Evolutionary conservation across 2,113 vertebrate species (phyloP).

Genomic region (Phalacrocorax pelagicus): DNA sequence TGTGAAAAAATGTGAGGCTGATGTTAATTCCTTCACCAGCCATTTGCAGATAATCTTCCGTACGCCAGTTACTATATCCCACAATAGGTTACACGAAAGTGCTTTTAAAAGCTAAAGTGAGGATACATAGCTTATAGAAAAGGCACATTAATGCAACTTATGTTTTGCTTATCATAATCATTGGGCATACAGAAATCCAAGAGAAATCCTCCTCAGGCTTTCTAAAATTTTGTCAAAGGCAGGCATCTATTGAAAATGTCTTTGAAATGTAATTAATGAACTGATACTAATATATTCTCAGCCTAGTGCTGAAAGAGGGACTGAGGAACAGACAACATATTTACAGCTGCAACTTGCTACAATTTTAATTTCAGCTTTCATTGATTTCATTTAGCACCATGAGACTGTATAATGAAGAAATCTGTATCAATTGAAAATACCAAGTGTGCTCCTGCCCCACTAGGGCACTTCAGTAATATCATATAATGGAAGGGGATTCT

Average conservation of each 20-base stretch:
- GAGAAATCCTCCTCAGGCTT: background rate
- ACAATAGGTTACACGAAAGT: background rate
- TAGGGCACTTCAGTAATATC: conserved; percentile 70
- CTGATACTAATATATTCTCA: background rate
- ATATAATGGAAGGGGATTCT: conserved; percentile 76
- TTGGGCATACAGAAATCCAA: background rate
- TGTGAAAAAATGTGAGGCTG: background rate
- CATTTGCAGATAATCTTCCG: background rate
- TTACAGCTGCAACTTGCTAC: conserved; percentile 43
- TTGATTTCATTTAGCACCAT: conserved; percentile 70
- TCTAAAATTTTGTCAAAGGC: background rate
- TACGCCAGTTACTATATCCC: background rate
- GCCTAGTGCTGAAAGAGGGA: background rate
- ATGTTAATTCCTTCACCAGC: conserved; percentile 23
- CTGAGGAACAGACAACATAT: background rate
- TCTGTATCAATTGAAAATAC: conserved; percentile 68
- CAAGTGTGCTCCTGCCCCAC: conserved; percentile 62
- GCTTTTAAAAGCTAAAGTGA: background rate
- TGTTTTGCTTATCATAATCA: background rate
- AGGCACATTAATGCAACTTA: background rate
- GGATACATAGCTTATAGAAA: background rate
- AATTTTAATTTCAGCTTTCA: conserved; percentile 72
- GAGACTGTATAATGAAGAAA: conserved; percentile 70
- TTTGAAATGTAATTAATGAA: conserved; percentile 18
- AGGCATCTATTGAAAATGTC: background rate